Evolutionary conservation across 1,140 invertebrate species (phyloP).

Genomic region (Leucophenga varia): DNA sequence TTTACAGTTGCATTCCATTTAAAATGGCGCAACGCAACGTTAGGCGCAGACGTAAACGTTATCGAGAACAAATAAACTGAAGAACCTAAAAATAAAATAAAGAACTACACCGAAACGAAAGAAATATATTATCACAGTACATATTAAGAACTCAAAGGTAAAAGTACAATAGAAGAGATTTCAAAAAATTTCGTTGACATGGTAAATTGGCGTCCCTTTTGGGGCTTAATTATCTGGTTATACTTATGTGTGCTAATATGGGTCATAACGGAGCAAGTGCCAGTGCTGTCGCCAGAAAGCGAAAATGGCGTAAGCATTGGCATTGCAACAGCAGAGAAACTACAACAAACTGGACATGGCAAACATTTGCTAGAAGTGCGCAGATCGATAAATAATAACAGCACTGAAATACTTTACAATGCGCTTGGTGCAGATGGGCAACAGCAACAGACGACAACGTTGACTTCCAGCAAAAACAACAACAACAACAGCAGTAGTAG

Average conservation of each 20-base stretch:
- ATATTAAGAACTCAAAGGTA: constrained; percentile 7
- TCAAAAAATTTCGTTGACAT: constrained; percentile 15
- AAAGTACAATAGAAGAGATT: neutral
- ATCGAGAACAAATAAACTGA: constrained; percentile 14
- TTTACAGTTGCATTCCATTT: too few relatives aligned
- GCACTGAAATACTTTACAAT: too few relatives aligned
- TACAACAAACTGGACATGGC: constrained; percentile 1
- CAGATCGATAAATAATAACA: constrained; percentile 2
- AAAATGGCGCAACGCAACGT: constrained; percentile 40
- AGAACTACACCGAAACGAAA: constrained; percentile 1
- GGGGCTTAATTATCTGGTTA: constrained; percentile 42
- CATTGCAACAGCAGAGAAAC: constrained; percentile 1
- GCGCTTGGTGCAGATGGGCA: too few relatives aligned
- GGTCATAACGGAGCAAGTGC: constrained; percentile 42
- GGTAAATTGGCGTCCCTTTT: constrained; percentile 48
- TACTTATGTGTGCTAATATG: constrained; percentile 46
- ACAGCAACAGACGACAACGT: neutral
- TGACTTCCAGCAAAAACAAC: neutral
- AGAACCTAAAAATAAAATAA: constrained; percentile 3
- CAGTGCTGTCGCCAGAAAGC: constrained; percentile 7
- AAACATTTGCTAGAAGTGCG: constrained; percentile 7
- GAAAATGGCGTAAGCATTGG: constrained; percentile 2
- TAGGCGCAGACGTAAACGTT: constrained; percentile 25
- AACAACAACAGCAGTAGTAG: constrained; percentile 11
- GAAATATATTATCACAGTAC: neutral